Evolutionary conservation across 2,888 invertebrate genomes (phyloP).

Genomic region (Drosophila quinaria): DNA sequence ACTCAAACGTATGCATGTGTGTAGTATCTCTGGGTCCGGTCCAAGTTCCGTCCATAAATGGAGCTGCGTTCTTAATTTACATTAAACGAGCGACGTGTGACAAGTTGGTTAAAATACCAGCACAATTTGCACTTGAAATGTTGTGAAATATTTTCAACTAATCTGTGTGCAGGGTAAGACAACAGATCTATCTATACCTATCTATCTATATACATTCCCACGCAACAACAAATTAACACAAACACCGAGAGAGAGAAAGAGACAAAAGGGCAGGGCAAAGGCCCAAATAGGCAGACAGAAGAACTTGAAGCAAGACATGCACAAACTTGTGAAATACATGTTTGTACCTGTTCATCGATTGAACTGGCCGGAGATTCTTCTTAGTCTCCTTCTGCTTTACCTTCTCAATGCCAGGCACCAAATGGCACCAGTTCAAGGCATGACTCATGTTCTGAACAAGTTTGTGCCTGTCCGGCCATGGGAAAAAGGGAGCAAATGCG

Average conservation of each 20-base stretch:
- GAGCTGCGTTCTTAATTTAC: slow-evolving; percentile 63
- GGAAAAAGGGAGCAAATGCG: slow-evolving; percentile 64
- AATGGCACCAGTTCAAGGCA: slow-evolving; percentile 29
- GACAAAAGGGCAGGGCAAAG: slow-evolving; percentile 36
- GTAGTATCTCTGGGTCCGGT: slow-evolving; percentile 30
- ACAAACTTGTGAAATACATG: slow-evolving; percentile 68
- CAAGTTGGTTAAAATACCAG: slow-evolving; percentile 48
- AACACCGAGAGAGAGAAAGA: slow-evolving; percentile 12
- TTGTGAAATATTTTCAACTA: slow-evolving; percentile 69
- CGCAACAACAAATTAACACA: slow-evolving; percentile 51
- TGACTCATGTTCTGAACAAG: slow-evolving; percentile 63
- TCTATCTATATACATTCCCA: slow-evolving; percentile 58
- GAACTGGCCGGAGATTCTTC: slow-evolving; percentile 29
- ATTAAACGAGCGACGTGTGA: slow-evolving; percentile 62
- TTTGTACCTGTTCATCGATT: slow-evolving; percentile 42
- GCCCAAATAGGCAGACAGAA: slow-evolving; percentile 7
- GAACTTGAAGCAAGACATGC: slow-evolving; percentile 47
- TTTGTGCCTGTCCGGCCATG: slow-evolving; percentile 63
- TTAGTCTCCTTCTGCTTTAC: not conserved
- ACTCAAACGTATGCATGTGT: not conserved
- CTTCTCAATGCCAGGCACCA: slow-evolving; percentile 41
- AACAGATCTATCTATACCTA: slow-evolving; percentile 13
- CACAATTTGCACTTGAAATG: slow-evolving; percentile 57
- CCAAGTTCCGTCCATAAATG: slow-evolving; percentile 67
- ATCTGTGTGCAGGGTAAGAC: slow-evolving; percentile 48